Percentiles rank a stretch among this genome's conserved stretches.
Evolutionary conservation across 2,113 vertebrate genomes (phyloP).

Genomic region (Leucosticte australis): DNA sequence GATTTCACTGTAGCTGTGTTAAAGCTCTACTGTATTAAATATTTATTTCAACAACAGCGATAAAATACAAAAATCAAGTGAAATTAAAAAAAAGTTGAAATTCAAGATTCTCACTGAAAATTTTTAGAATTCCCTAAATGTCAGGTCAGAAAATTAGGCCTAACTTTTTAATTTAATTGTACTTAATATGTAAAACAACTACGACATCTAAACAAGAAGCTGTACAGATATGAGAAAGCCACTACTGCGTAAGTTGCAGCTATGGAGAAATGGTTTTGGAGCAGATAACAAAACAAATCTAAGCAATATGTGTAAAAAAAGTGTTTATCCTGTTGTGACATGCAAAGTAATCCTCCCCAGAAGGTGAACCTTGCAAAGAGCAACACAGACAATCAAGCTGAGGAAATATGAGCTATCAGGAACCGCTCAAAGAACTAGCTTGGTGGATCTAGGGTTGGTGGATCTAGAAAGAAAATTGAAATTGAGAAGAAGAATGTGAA

Average conservation of each 20-base stretch:
- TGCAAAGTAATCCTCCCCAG: background rate
- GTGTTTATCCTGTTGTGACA: background rate
- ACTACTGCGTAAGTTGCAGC: background rate
- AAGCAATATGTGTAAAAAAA: background rate
- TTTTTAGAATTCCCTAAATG: background rate
- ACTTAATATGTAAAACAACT: background rate
- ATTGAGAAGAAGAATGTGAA: background rate
- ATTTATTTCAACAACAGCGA: background rate
- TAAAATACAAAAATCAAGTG: background rate
- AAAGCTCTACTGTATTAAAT: background rate
- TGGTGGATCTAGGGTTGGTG: background rate
- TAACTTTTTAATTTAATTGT: background rate
- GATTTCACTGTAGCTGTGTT: background rate
- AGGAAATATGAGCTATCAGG: background rate
- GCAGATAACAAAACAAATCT: background rate
- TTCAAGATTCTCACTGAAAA: background rate
- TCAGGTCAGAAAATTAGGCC: background rate
- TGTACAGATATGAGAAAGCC: background rate
- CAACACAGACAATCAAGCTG: background rate
- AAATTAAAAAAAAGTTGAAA: background rate
- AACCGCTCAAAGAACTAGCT: background rate
- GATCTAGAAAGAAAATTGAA: background rate
- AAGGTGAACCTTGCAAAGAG: background rate
- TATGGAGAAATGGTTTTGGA: background rate
- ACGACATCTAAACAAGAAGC: background rate